Conservation (phyloP, 2,888 invertebrate genomes). For the Alviniconcha strummeri region DNA sequence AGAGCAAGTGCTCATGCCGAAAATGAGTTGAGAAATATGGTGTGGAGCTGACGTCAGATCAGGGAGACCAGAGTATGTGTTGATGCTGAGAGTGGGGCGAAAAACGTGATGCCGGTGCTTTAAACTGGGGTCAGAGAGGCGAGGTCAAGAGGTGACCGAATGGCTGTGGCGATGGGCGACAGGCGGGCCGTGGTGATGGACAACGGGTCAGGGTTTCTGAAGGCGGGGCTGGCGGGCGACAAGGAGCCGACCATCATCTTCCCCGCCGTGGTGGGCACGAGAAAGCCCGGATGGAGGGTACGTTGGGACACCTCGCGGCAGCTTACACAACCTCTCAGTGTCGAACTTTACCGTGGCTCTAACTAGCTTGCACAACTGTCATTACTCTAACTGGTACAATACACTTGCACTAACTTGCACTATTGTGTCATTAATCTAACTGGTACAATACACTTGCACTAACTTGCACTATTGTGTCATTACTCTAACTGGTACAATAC, state of each 20-base stretch:
- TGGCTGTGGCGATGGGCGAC: neutral
- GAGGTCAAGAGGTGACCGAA: neutral
- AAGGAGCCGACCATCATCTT: constrained; percentile 21
- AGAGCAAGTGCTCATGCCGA: no score
- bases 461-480: no score
- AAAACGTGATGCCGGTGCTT: neutral
- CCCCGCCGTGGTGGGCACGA: constrained; percentile 18
- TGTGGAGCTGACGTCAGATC: no score
- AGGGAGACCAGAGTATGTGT: neutral
- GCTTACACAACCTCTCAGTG: no score
- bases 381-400: no score
- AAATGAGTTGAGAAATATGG: no score
- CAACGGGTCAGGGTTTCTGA: constrained; percentile 24
- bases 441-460: no score
- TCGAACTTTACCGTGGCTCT: no score
- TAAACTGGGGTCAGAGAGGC: neutral
- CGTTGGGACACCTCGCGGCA: neutral
- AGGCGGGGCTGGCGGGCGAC: constrained; percentile 15
- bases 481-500: no score
- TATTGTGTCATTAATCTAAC: no score
- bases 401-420: no score
- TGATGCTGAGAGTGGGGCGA: neutral
- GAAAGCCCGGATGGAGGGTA: constrained; percentile 4
- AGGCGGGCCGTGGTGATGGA: constrained; percentile 13
- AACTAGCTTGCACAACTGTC: no score